Percentiles rank a stretch among this genome's conserved stretches.
Conservation (phyloP, 2,797 vertebrate genomes). For the Etheostoma nigrum region DNA sequence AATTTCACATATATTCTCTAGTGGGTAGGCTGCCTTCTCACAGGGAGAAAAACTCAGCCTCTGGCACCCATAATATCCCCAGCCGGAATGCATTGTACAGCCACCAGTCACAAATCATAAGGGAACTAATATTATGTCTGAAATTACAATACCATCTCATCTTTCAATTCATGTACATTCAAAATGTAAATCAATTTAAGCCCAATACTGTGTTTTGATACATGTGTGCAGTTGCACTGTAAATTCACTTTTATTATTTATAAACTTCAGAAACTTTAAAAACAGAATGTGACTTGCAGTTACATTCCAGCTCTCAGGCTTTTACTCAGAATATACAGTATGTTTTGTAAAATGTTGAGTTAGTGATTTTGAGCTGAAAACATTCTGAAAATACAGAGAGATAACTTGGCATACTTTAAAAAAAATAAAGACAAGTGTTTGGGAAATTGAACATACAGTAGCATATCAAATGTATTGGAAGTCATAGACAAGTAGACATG, state of each 20-base stretch:
- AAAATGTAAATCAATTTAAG: slow-evolving; percentile 13
- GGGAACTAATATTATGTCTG: slow-evolving; percentile 33
- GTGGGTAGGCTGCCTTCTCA: slow-evolving; percentile 42
- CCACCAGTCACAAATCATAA: slow-evolving; percentile 54
- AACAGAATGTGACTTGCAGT: background rate
- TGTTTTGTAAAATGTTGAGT: background rate
- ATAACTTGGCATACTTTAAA: background rate
- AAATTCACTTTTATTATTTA: background rate
- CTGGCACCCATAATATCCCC: slow-evolving; percentile 35
- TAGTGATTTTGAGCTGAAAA: background rate
- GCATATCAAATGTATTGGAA: background rate
- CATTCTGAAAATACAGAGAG: background rate
- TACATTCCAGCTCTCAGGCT: background rate
- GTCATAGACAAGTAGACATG: background rate
- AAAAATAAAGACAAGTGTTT: background rate
- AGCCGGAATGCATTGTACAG: slow-evolving; percentile 35
- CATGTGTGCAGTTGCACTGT: background rate
- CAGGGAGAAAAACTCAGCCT: slow-evolving; percentile 46
- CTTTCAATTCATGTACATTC: slow-evolving; percentile 15
- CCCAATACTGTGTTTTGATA: background rate
- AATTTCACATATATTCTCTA: slow-evolving; percentile 54
- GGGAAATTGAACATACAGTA: background rate
- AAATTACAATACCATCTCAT: slow-evolving; percentile 4
- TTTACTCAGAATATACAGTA: background rate
- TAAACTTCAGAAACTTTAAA: background rate